Evolutionary conservation across 2,888 invertebrate species (phyloP).

Genomic region (Galerucella nymphaeae): DNA sequence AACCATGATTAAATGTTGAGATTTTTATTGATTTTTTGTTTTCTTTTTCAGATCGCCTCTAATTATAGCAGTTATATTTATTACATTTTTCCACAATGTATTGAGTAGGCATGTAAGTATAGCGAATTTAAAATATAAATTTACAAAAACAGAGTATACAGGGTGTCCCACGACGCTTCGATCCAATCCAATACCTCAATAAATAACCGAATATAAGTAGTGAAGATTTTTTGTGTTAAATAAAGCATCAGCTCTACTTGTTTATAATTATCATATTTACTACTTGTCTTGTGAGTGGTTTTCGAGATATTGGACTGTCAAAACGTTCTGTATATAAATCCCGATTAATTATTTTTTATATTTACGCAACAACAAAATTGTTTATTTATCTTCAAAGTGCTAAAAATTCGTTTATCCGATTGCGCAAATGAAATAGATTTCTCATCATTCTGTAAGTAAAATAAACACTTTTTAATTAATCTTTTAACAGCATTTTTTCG

Average conservation of each 20-base stretch:
- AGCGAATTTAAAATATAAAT: neutral
- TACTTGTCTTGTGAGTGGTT: no score
- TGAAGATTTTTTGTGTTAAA: no score
- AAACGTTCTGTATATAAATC: neutral
- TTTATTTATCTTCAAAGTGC: neutral
- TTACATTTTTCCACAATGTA: constrained; percentile 67
- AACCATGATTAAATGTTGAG: neutral
- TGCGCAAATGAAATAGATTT: neutral
- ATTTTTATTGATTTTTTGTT: constrained; percentile 44
- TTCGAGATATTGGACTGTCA: no score
- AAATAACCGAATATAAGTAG: no score
- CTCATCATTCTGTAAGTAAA: neutral
- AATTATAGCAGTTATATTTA: constrained; percentile 70
- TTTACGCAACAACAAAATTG: neutral
- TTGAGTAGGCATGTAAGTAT: constrained; percentile 73
- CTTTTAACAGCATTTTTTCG: neutral
- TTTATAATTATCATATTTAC: no score
- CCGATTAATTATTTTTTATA: neutral
- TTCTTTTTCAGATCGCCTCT: constrained; percentile 72
- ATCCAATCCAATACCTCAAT: no score
- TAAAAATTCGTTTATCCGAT: constrained; percentile 1
- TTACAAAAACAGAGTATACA: no score
- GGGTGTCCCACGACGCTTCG: no score
- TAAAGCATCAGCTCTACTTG: no score
- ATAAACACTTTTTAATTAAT: neutral